Evolutionary conservation across 2,113 vertebrate genomes (phyloP).

Genomic region (Chloropsis hardwickii): DNA sequence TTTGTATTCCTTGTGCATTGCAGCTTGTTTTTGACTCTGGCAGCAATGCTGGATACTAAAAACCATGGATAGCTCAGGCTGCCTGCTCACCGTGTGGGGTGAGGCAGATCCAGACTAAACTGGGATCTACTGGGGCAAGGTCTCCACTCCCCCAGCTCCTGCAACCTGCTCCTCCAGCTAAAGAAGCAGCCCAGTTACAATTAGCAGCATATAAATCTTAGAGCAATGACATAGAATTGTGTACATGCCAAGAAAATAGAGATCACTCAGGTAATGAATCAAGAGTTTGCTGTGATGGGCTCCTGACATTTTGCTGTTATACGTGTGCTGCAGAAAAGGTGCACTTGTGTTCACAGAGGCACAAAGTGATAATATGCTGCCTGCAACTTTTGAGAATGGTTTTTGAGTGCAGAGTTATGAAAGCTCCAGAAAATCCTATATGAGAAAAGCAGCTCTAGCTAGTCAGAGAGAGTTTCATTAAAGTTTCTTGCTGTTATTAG

Average conservation of each 20-base stretch:
- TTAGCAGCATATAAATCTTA: neutral
- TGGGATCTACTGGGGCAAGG: neutral
- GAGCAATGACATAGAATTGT: neutral
- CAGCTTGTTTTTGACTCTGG: slow-evolving; percentile 33
- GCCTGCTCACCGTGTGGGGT: neutral
- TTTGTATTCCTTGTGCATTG: slow-evolving; percentile 47
- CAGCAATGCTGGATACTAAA: neutral
- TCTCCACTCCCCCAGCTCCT: neutral
- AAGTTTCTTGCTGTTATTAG: slow-evolving; percentile 17
- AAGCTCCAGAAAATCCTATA: neutral
- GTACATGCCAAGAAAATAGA: neutral
- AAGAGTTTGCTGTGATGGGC: neutral
- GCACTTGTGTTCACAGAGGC: neutral
- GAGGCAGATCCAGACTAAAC: neutral
- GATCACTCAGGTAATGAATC: neutral
- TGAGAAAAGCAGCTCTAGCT: neutral
- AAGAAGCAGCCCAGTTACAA: neutral
- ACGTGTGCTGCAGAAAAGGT: neutral
- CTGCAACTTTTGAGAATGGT: neutral
- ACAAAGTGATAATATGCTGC: neutral
- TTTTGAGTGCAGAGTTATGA: neutral
- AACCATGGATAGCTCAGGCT: neutral
- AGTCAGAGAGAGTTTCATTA: neutral
- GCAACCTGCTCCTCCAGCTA: neutral
- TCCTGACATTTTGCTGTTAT: neutral